Evolutionary conservation across 2,888 invertebrate genomes (phyloP), one percentile per base, ranked within the genome.

Genomic region (Charanyca ferruginea): DNA sequence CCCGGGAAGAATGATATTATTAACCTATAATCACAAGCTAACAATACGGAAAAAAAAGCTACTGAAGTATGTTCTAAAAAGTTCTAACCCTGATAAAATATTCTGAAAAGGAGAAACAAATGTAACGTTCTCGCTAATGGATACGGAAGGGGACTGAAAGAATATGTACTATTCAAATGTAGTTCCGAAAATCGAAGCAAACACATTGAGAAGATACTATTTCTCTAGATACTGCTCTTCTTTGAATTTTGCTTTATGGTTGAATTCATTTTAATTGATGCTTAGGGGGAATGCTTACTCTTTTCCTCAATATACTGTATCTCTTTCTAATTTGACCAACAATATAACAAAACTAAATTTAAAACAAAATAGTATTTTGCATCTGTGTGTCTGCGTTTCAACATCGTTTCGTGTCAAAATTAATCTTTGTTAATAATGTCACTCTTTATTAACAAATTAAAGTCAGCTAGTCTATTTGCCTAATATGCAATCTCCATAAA

Each of bases 71-170:
- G 45, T 38, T n/a, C n/a, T n/a, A 52, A 73, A 53, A 58, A 32
- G 45, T 54, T 28, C 22, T 22, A 41, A 55, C 41, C 9, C 23
- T 41, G 38, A 48, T 58, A 58, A 35, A 53, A 67, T 52, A 66
- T 73, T 73, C 57, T 35, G 18, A 42, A 67, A 58, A 67, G 11
- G 20, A 66, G 23, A 60, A 66, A 73, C 72, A 73, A 53, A 48
- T 20, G 45, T 42, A 49, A 45, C n/a, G 13, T 22, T 58, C 11
- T 35, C 38, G 5, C 32, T 74, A 74, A 73, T 64, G 69, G 59
- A 69, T 53, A 45, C 41, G 22, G 47, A 69, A 68, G 32, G 60
- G 51, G 25, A 53, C 23, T 20, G 58, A 55, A 42, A 69, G 42
- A 54, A 51, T 59, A 32, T 38, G 38, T 38, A 72, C 51, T 59